Evolutionary conservation across 2,797 vertebrate genomes (phyloP).

Genomic region (Enoplosus armatus): DNA sequence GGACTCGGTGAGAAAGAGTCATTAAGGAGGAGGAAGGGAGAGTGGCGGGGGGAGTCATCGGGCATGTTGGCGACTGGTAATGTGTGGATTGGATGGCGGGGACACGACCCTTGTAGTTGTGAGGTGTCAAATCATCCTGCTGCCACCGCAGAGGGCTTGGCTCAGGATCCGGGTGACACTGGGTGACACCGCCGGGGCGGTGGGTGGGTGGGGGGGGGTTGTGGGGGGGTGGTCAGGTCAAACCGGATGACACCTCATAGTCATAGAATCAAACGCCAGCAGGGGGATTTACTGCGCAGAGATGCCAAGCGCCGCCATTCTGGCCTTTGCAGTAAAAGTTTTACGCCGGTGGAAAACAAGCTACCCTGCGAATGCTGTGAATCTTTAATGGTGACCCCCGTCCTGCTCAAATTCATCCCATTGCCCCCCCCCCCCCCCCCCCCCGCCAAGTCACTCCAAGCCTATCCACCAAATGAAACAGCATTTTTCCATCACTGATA

Average conservation of each 20-base stretch:
- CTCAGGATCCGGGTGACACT: conserved; percentile 59
- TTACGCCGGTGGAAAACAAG: neutral
- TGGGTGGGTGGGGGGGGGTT: conserved; percentile 43
- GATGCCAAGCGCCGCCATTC: neutral
- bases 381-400: neutral
- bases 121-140: conserved; percentile 78
- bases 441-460: neutral
- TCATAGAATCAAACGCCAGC: conserved; percentile 53
- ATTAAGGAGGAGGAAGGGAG: conserved; percentile 51
- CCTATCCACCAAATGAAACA: neutral
- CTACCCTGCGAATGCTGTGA: neutral
- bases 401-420: neutral
- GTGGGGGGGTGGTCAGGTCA: conserved; percentile 72
- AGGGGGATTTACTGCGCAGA: conserved; percentile 30
- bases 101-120: conserved; percentile 79
- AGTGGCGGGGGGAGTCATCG: conserved; percentile 57
- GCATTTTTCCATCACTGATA: neutral
- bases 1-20: conserved; percentile 43
- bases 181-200: conserved; percentile 34
- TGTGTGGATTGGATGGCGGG: conserved; percentile 76
- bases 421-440: no score
- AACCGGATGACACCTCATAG: conserved; percentile 58
- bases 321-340: neutral
- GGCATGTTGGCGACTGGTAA: conserved; percentile 69
- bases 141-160: conserved; percentile 76